These are phyloP conservation scores for Ophioderma brevispina DNA, from an alignment of 35 echinoderm and acorn worm species.

Conservation along the genomic window DNA sequence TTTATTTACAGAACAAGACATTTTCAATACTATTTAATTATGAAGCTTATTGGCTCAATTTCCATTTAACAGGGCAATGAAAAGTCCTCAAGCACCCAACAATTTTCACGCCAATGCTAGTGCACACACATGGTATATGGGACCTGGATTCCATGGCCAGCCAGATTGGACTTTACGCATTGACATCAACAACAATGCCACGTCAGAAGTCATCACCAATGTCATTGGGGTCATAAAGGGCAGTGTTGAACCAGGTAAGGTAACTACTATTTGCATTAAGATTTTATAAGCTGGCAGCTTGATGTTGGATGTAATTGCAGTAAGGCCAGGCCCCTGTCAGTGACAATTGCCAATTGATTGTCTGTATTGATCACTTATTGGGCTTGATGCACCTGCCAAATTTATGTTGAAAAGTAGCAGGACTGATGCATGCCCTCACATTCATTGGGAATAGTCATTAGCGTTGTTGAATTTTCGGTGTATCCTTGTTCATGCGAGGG, in stretches of 20 bases:
- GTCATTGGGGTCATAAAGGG: conserved; percentile 72
- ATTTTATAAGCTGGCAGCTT: no score
- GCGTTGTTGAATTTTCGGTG: no score
- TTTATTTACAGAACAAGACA: no score
- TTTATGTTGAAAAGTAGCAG: no score
- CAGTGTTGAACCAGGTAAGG: conserved; percentile 76
- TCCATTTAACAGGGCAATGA: conserved; percentile 50
- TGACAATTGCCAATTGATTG: not conserved
- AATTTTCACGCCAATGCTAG: conserved; percentile 16
- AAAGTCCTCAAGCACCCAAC: not conserved
- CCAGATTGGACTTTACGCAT: conserved; percentile 8
- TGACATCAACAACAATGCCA: conserved; percentile 22
- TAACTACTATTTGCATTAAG: no score
- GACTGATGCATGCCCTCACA: no score
- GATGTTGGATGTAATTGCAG: no score
- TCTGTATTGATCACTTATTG: not conserved
- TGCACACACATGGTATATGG: not conserved
- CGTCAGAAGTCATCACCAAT: conserved; percentile 51
- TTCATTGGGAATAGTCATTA: no score
- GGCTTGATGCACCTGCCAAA: no score
- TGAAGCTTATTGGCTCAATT: no score
- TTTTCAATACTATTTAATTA: no score
- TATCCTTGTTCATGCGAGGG: no score
- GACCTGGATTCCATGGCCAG: conserved; percentile 34
- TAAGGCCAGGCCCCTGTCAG: not conserved